Conservation (phyloP, 2,113 vertebrate genomes). For the Pollimyrus isidori region DNA sequence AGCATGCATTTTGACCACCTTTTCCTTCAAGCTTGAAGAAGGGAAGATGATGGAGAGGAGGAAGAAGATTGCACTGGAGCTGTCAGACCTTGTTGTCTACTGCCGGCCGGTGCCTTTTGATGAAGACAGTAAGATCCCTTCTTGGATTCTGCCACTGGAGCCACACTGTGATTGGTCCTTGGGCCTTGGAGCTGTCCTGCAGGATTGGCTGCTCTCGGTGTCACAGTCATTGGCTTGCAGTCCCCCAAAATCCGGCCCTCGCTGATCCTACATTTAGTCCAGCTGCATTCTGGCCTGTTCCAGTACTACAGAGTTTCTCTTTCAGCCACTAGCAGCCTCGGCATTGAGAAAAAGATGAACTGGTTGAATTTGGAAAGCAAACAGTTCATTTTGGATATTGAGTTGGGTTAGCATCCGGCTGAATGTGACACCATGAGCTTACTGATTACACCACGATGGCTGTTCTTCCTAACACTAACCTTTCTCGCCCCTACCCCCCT, state of each 20-base stretch:
- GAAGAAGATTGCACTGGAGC: conserved; percentile 95
- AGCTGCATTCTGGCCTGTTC: background rate
- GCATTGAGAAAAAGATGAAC: background rate
- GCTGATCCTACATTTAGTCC: background rate
- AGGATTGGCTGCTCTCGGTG: background rate
- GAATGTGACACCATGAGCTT: background rate
- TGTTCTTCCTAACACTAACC: background rate
- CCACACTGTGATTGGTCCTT: background rate
- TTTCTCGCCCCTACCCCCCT: background rate
- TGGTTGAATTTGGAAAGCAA: background rate
- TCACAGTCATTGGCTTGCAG: background rate
- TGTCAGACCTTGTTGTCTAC: conserved; percentile 94
- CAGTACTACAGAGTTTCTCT: background rate
- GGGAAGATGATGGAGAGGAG: conserved; percentile 98
- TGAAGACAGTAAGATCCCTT: conserved; percentile 83
- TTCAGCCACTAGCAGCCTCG: background rate
- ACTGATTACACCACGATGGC: background rate
- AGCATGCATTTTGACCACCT: background rate
- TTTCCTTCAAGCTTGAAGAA: conserved; percentile 73
- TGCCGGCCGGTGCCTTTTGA: conserved; percentile 95
- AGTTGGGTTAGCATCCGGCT: background rate
- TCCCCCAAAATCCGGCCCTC: background rate
- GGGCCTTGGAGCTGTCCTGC: background rate
- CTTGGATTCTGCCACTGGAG: background rate
- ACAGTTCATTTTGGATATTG: background rate